These are phyloP conservation scores for Dusona sp. DNA, from an alignment of 2,888 invertebrate species.

Conservation along the genomic window DNA sequence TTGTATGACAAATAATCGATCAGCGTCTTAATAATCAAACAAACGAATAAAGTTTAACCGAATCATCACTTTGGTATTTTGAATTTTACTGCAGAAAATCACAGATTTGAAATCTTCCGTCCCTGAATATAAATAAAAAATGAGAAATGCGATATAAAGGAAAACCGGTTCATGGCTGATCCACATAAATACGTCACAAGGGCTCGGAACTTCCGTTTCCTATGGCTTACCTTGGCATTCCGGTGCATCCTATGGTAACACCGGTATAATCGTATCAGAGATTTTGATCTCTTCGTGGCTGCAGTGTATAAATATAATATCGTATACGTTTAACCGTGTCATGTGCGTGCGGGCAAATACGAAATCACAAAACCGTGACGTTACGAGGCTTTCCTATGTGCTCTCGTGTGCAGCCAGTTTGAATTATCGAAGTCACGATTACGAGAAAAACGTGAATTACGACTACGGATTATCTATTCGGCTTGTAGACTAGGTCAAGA, in stretches of 20 bases:
- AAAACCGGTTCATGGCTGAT: constrained; percentile 61
- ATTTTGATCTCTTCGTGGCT: constrained; percentile 60
- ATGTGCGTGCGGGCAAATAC: constrained; percentile 35
- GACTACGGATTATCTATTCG: neutral
- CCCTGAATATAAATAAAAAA: neutral
- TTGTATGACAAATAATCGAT: neutral
- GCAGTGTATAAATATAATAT: constrained; percentile 70
- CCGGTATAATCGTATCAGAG: constrained; percentile 69
- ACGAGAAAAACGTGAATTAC: constrained; percentile 25
- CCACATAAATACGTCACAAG: constrained; percentile 66
- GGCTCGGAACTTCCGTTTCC: constrained; percentile 72
- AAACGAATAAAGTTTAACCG: neutral
- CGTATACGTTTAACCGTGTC: constrained; percentile 21
- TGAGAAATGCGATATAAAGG: constrained; percentile 25
- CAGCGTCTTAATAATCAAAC: neutral
- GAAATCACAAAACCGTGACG: constrained; percentile 62
- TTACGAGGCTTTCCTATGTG: constrained; percentile 41
- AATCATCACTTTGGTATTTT: neutral
- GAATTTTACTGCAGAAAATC: neutral
- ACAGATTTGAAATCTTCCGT: neutral
- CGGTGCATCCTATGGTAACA: constrained; percentile 61
- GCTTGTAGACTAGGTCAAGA: neutral
- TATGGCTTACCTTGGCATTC: constrained; percentile 72
- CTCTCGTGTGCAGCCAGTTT: neutral
- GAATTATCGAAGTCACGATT: constrained; percentile 21